Base-by-base conservation (phyloP, 1,140 invertebrate species). In the Mizuhopecten yessoensis region DNA sequence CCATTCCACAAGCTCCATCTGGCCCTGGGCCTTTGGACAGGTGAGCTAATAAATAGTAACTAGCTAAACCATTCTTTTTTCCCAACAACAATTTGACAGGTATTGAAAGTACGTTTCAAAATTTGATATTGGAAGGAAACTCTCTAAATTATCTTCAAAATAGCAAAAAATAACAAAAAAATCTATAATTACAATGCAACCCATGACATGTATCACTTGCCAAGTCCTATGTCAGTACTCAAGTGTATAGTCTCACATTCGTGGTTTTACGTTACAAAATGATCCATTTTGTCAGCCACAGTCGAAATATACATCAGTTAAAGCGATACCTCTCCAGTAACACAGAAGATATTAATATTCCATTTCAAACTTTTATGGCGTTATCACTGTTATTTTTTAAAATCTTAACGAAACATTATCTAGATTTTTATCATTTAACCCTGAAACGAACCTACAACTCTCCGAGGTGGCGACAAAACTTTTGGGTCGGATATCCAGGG, bases 391-490 rank as follows among this genome's bases (percentile, higher is more conserved):
- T 29, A 75, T 75, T 75, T 75, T 9, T 29, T 3, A 75, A 75
- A 75, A 75, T 29, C 57, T 75, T 5, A 75, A 75, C 17, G 57
- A 75, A n/a, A 75, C 17, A 75, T 9, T 75, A 75, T 75, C 57
- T 75, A 29, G 23, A 75, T 75, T 75, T 75, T 75, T 75, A 75
- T 75, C 57, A n/a, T 75, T 75, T 75, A 29, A 75, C n/a, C 57
- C 11, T 11, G n/a, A 75, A 75, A 75, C 9, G 5, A 75, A 75
- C n/a, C 57, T 75, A n/a, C 57, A 75, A 29, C 57, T 75, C 20
- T n/a, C 5, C 9, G n/a, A 75, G 57, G 23, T 29, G 42, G 17
- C 42, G 29, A 75, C 57, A 75, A 75, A 75, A 75, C 23, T 29
- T 29, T 5, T 75, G 57, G n/a, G 57, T 75, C n/a, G 29, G 23